phyloP scores from a whole-genome alignment of 2,113 vertebrate genomes.

The Onychostruthus taczanowskii region DNA sequence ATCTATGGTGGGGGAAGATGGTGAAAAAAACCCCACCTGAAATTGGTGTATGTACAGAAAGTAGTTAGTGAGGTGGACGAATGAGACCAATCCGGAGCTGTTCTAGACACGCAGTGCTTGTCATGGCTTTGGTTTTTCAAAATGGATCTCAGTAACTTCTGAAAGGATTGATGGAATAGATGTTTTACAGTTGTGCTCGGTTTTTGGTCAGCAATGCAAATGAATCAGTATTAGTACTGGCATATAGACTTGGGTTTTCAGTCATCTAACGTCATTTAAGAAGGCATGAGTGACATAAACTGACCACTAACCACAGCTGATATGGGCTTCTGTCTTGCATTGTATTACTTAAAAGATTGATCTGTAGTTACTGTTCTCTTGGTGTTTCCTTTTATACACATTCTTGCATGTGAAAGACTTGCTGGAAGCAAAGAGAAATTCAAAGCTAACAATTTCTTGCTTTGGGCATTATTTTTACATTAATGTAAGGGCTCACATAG shows the following conservation, averaged over 20 bases:
- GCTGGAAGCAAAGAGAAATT: neutral
- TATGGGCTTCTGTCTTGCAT: rapidly evolving
- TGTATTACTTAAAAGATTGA: neutral
- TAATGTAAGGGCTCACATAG: neutral
- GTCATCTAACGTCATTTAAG: neutral
- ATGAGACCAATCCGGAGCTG: neutral
- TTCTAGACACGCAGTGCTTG: neutral
- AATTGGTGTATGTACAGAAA: neutral
- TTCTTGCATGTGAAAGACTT: neutral
- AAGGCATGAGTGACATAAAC: neutral
- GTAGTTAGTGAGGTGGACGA: neutral
- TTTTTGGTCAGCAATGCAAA: neutral
- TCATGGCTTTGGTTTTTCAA: neutral
- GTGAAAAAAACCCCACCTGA: neutral
- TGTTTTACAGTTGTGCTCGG: neutral
- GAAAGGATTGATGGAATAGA: neutral
- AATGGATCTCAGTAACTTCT: neutral
- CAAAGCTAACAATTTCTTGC: neutral
- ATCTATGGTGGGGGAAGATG: neutral
- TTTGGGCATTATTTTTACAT: neutral
- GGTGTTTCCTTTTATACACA: neutral
- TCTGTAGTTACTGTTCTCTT: neutral
- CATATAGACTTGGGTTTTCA: neutral
- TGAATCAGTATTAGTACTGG: neutral
- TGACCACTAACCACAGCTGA: neutral